These are phyloP conservation scores for Caenorhabditis afra DNA, from an alignment of 2,888 invertebrate genomes.

Conservation along the genomic window DNA sequence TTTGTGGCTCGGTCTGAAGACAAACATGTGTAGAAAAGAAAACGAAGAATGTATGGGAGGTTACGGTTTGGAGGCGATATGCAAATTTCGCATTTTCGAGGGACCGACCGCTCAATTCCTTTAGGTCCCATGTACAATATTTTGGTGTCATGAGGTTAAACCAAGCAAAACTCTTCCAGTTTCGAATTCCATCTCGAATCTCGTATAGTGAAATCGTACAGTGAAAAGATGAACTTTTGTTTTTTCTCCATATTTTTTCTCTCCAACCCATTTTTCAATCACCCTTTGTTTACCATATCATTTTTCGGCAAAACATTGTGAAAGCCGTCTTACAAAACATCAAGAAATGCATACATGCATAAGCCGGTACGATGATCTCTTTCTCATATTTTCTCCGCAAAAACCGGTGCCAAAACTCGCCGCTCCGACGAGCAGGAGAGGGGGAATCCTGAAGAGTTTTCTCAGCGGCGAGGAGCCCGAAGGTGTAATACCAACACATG, in stretches of 20 bases:
- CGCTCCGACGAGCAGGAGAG: not conserved
- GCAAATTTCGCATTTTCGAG: too few relatives aligned
- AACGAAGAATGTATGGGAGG: constrained; percentile 13
- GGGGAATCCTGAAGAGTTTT: constrained; percentile 19
- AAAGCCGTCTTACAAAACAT: constrained; percentile 26
- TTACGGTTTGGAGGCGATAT: constrained; percentile 13
- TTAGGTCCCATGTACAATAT: too few relatives aligned
- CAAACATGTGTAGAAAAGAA: constrained; percentile 26
- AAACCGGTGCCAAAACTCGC: constrained; percentile 57
- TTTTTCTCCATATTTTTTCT: not conserved
- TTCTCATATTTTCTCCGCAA: constrained; percentile 12
- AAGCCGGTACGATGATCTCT: constrained; percentile 25
- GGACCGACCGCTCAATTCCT: too few relatives aligned
- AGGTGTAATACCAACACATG: constrained; percentile 59
- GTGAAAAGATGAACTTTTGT: not conserved
- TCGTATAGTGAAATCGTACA: not conserved
- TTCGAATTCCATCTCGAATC: too few relatives aligned
- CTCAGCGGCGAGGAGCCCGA: not conserved
- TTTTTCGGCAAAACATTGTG: constrained; percentile 33
- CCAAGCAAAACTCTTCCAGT: too few relatives aligned
- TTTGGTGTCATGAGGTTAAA: too few relatives aligned
- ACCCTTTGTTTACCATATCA: constrained; percentile 25
- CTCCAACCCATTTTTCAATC: not conserved
- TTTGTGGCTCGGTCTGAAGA: constrained; percentile 26
- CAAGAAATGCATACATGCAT: constrained; percentile 44